phyloP scores from a whole-genome alignment of 2,888 invertebrate genomes.

The Drosophila algonquin region DNA sequence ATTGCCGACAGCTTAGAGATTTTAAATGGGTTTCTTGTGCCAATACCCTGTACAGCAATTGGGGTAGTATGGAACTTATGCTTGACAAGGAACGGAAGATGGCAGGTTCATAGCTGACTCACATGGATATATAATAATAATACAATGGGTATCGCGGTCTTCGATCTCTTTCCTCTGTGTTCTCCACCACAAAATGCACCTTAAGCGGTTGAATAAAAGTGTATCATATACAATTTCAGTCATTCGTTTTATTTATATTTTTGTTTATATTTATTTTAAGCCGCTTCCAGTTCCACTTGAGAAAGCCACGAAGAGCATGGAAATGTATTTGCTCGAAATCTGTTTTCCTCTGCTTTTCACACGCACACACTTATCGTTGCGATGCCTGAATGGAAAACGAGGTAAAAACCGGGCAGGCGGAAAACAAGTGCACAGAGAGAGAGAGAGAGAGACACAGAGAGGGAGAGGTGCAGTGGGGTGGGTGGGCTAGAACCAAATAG shows the following conservation, averaged over 20 bases:
- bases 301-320: conserved; percentile 1
- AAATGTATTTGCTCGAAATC: not conserved
- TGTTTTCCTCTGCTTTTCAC: not conserved
- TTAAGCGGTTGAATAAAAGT: not conserved
- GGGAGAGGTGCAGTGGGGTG: not conserved
- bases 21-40: not conserved
- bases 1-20: not conserved
- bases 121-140: no score
- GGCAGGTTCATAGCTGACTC: no score
- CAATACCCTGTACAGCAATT: not conserved
- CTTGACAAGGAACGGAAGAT: not conserved
- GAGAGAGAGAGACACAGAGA: no score
- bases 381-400: not conserved
- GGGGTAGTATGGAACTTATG: not conserved
- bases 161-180: not conserved
- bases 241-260: not conserved
- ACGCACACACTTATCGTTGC: not conserved
- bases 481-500: not conserved
- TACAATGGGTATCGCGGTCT: not conserved
- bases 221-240: not conserved
- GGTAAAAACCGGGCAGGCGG: not conserved
- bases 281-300: conserved; percentile 13
- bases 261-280: conserved; percentile 15
- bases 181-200: not conserved
- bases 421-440: not conserved